Evolutionary conservation across 2,888 invertebrate genomes (phyloP), one percentile per base, ranked within the genome.

Genomic region (Andrena dorsata): DNA sequence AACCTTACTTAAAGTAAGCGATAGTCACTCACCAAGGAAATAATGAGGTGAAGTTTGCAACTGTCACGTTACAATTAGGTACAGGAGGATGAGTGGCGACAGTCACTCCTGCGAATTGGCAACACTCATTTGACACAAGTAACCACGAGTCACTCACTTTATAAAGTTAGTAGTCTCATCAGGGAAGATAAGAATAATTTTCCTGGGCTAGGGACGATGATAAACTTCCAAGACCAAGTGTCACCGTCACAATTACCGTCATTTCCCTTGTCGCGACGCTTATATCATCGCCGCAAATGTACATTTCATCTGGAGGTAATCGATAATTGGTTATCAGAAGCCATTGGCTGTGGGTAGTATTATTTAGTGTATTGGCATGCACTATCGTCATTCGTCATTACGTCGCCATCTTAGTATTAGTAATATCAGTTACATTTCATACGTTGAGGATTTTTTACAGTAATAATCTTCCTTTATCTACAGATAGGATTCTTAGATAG

Each of bases 391-490:
- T 2, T 41, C 41, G 16, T 41, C 41, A 16, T 16, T 41, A 41
- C 13, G 13, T 16, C 16, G 41, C 7, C 13, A 8, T 3, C 16
- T n/a, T 41, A 8, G 7, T 32, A 30, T n/a, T 1, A 8, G 0
- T 7, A 26, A 5, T 72, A 56, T 73, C 23, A 65, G 26, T 13
- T 20, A 2, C 1, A 41, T 49, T 58, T 47, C n/a, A 53, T 51
- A 20, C 5, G 2, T 16, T 2, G 10, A 1, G 2, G 2, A 3
- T 5, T 53, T 41, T 61, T 73, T 73, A 30, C 30, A 63, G 10
- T 20, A 35, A 65, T 58, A 73, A 73, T 49, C 26, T 60, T 60
- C 47, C 28, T 47, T 30, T 60, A 60, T 70, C 70, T 68, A 23
- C 7, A 32, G 20, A 68, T 68, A 53, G 32, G 6, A 53, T 32